Evolutionary conservation across 2,113 vertebrate genomes (phyloP).

Genomic region (Tinamus guttatus): DNA sequence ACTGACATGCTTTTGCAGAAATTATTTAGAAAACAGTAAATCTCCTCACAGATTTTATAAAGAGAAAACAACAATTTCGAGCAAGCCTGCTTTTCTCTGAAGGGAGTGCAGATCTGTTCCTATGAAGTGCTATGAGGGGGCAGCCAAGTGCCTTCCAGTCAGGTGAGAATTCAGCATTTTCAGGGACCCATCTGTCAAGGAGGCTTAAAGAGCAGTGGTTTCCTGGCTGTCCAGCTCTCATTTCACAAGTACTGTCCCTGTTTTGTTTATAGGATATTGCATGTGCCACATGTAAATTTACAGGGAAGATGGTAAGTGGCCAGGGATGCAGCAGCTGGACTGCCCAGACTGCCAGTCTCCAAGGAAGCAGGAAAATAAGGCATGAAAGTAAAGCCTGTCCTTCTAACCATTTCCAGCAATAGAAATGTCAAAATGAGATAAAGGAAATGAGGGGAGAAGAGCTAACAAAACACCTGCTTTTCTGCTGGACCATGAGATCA

Average conservation of each 20-base stretch:
- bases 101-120: background rate
- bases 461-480: background rate
- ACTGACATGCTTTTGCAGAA: background rate
- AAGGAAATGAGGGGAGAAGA: background rate
- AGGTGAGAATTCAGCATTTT: background rate
- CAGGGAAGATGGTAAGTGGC: background rate
- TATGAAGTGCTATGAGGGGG: background rate
- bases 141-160: background rate
- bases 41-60: background rate
- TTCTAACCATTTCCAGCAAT: background rate
- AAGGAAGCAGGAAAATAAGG: background rate
- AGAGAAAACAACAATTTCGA: background rate
- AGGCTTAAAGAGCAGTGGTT: background rate
- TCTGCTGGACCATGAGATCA: background rate
- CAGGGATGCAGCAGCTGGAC: background rate
- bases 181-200: background rate
- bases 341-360: background rate
- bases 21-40: background rate
- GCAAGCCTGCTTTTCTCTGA: background rate
- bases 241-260: background rate
- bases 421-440: background rate
- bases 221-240: background rate
- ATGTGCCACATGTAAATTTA: background rate
- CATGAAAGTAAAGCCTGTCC: background rate
- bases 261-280: background rate